Base-by-base conservation (phyloP, 2,888 invertebrate species). In the Drosophila putrida region DNA sequence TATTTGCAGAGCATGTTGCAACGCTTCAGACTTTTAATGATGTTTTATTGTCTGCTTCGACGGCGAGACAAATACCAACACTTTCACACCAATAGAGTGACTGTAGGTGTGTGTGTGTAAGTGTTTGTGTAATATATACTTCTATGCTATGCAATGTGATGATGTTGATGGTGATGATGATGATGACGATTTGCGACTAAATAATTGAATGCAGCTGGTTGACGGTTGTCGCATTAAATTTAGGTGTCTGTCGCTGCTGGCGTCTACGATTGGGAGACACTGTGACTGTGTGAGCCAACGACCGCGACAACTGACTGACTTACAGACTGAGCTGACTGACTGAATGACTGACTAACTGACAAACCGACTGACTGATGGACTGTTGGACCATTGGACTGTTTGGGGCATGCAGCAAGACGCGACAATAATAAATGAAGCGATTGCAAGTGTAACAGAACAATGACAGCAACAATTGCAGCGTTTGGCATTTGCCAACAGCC, bases 191-290 rank as follows among this genome's bases (percentile, higher is more conserved):
- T 85, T 88, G 90, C 81, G 73, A 73, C 85, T 90, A 89, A 90
- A 90, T 90, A 90, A 90, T 90, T 90, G 90, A 90, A 90, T 90
- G 90, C 90, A 90, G 90, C 90, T 90, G 90, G 83, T 82, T 85
- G 88, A 71, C 88, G 83, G 89, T 88, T 90, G 88, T 90, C 88
- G 90, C 88, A 87, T 85, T 82, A 88, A 88, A 89, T 89, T 89
- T 89, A 88, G 89, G 89, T 87, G 89, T 86, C 88, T 86, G 72
- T 71, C 59, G 61, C 61, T 39, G 70, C 61, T 39, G 70, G 78
- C 71, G 75, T 71, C 67, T 78, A 61, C 75, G 49, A 59, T 57
- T 82, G 74, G 73, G 63, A 84, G 85, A 79, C 82, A 73, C 75
- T 76, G 71, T 71, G 71, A 75, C 70, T 83, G 87, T 86, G 82